Percentiles rank a stretch among this genome's conserved stretches.
Conservation (phyloP, 2,797 vertebrate species). For the Cygnus olor region DNA sequence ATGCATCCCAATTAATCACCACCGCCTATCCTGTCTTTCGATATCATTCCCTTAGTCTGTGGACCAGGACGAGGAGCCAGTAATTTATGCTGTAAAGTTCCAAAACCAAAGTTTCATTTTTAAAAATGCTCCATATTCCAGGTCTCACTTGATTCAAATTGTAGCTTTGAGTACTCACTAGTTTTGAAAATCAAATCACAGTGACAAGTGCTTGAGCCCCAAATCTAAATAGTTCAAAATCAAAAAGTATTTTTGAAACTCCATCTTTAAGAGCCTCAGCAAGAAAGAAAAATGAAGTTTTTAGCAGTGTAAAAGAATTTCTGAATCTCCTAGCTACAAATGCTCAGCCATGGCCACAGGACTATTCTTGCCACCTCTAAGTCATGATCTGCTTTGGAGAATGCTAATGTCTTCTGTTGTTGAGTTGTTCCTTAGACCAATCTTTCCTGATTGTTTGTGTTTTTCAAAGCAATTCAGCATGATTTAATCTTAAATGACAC, state of each 20-base stretch:
- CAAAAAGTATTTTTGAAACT: constrained; percentile 5
- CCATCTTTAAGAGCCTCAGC: neutral
- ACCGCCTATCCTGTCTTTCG: too few species aligned
- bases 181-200: constrained; percentile 20
- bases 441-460: neutral
- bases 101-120: neutral
- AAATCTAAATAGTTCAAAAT: neutral
- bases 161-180: neutral
- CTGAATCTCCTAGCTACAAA: neutral
- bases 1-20: too few species aligned
- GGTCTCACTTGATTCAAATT: neutral
- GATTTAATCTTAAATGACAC: constrained; percentile 52
- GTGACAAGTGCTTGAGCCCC: neutral
- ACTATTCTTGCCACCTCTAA: neutral
- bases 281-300: neutral
- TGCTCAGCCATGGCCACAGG: neutral
- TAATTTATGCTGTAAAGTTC: neutral
- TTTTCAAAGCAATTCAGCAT: constrained; percentile 40
- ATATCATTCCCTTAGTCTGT: too few species aligned
- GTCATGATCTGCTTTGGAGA: neutral
- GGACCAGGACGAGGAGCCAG: neutral
- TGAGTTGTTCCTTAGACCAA: neutral
- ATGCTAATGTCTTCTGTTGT: neutral
- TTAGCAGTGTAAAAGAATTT: neutral
- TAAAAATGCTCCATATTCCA: neutral